phyloP scores from a whole-genome alignment of 2,888 invertebrate species.

The Belgica antarctica region DNA sequence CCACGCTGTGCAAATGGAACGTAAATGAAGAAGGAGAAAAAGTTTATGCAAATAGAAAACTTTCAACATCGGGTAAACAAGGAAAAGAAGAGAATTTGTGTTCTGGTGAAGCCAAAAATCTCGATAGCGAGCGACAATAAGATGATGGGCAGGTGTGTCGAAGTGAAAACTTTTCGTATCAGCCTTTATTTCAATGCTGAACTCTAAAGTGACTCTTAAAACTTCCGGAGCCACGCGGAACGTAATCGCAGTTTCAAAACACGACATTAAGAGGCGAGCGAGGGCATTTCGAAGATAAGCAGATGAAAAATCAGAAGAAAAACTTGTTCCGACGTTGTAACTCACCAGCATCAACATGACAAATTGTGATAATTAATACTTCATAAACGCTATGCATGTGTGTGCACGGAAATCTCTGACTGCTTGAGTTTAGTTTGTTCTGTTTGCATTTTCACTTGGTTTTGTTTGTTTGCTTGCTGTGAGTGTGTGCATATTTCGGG shows the following conservation, averaged over 20 bases:
- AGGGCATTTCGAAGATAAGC: background rate
- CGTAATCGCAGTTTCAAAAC: background rate
- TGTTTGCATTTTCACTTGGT: slow-evolving; percentile 3
- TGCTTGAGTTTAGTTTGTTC: slow-evolving; percentile 11
- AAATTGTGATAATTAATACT: slow-evolving; percentile 37
- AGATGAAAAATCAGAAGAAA: background rate
- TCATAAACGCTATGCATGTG: background rate
- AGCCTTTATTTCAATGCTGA: background rate
- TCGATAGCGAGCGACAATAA: background rate
- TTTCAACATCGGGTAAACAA: slow-evolving; percentile 15
- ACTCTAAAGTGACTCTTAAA: background rate
- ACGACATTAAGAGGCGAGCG: too few relatives aligned
- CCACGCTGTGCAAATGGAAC: background rate
- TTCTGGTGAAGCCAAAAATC: slow-evolving; percentile 3
- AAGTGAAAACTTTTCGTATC: background rate
- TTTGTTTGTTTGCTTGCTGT: background rate
- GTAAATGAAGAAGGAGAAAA: background rate
- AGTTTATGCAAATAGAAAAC: slow-evolving; percentile 39
- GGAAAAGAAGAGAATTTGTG: slow-evolving; percentile 10
- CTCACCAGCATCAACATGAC: background rate
- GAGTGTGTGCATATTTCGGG: too few relatives aligned
- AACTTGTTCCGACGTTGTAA: background rate
- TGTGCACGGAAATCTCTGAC: too few relatives aligned
- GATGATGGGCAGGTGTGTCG: slow-evolving; percentile 33
- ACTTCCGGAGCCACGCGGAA: slow-evolving; percentile 14